A percentile compares a stretch with the other conserved stretches of the same genome.
These are phyloP conservation scores for Caenorhabditis sp. DNA, from an alignment of 2,888 invertebrate species.

Conservation along the genomic window DNA sequence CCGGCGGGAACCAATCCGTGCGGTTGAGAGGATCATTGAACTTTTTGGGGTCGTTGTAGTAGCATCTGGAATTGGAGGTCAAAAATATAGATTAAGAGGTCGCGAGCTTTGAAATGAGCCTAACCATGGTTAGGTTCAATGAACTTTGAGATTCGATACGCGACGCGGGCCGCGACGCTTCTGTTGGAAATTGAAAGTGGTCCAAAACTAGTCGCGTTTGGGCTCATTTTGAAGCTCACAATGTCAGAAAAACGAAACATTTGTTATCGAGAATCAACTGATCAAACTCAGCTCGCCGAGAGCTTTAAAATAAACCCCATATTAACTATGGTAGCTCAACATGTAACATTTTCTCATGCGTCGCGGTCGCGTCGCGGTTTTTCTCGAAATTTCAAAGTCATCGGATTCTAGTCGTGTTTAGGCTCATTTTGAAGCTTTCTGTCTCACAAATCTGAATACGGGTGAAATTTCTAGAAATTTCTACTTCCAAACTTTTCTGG, in stretches of 20 bases:
- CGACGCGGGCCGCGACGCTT: background rate
- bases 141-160: background rate
- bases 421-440: background rate
- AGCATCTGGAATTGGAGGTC: conserved; percentile 6
- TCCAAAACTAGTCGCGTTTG: background rate
- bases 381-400: too few relatives aligned
- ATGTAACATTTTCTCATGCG: too few relatives aligned
- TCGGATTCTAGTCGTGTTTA: background rate
- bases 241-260: too few relatives aligned
- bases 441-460: too few relatives aligned
- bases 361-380: too few relatives aligned
- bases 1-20: background rate
- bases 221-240: too few relatives aligned
- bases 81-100: background rate
- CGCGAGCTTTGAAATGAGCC: conserved; percentile 10
- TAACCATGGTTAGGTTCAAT: background rate
- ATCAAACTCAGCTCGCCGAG: too few relatives aligned
- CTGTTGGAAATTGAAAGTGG: background rate
- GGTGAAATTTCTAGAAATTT: too few relatives aligned
- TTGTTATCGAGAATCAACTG: too few relatives aligned
- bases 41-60: background rate
- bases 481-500: too few relatives aligned
- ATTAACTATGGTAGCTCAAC: too few relatives aligned
- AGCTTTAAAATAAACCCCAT: too few relatives aligned
- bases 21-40: background rate